A percentile compares a stretch with the other conserved stretches of the same genome.
These are phyloP conservation scores for Rhynchophorus ferrugineus DNA, from an alignment of 1,140 invertebrate species.

Conservation along the genomic window DNA sequence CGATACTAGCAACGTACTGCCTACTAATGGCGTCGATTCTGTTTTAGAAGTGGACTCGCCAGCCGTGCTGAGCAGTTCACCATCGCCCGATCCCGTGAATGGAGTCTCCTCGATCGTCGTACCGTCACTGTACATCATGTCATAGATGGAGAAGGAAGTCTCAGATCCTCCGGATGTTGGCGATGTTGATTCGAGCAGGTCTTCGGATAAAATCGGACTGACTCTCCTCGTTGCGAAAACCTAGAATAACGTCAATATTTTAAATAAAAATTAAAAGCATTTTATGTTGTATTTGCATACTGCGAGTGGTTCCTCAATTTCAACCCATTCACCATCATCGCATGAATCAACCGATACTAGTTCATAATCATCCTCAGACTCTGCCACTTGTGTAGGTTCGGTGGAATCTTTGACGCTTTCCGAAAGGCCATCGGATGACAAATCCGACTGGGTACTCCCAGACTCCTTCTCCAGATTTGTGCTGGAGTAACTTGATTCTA, in stretches of 20 bases:
- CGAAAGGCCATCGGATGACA: constrained; percentile 20
- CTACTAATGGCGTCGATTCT: constrained; percentile 1
- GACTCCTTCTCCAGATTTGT: constrained; percentile 4
- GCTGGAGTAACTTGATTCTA: not conserved
- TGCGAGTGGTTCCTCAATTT: no score
- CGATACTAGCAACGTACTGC: constrained; percentile 9
- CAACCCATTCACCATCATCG: constrained; percentile 52
- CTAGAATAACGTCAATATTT: no score
- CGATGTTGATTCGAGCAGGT: not conserved
- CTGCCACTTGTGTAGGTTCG: constrained; percentile 23
- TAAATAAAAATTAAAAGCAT: no score
- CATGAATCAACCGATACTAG: constrained; percentile 48
- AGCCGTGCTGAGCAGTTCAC: no score
- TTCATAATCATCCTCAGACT: constrained; percentile 43
- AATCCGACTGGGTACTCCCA: constrained; percentile 11
- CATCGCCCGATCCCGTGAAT: constrained; percentile 33
- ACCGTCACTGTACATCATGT: constrained; percentile 56
- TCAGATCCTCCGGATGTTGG: constrained; percentile 27
- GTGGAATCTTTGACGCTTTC: constrained; percentile 33
- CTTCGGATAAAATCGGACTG: no score
- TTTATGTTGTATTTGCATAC: no score
- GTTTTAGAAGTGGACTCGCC: constrained; percentile 12
- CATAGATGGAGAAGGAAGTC: constrained; percentile 42
- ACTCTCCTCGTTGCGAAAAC: no score
- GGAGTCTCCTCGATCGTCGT: constrained; percentile 22